phyloP scores from a whole-genome alignment of 1,140 invertebrate species.

The Rhopalosiphum maidis region DNA sequence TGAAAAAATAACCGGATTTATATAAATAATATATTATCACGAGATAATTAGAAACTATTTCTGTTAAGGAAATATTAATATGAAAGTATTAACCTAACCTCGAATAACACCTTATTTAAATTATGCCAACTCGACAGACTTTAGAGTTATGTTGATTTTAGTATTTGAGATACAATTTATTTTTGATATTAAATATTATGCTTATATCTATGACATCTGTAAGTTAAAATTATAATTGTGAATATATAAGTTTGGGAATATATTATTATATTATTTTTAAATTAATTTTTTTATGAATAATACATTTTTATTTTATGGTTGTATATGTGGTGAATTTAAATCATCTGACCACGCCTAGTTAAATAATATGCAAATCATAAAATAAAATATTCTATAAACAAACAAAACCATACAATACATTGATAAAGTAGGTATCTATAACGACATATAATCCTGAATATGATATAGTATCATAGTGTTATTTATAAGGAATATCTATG shows the following conservation, averaged over 20 bases:
- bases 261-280: constrained; percentile 3
- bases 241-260: neutral
- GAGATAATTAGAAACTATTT: neutral
- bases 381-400: neutral
- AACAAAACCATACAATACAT: neutral
- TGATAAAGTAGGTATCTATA: neutral
- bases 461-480: neutral
- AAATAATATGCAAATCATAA: constrained; percentile 6
- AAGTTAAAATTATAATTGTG: neutral
- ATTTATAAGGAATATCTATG: neutral
- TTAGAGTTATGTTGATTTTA: neutral
- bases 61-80: neutral
- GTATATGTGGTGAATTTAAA: neutral
- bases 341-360: neutral
- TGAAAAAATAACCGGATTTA: neutral
- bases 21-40: neutral
- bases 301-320: neutral
- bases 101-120: neutral
- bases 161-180: neutral
- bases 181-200: neutral
- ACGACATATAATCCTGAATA: neutral
- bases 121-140: neutral
- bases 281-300: constrained; percentile 12
- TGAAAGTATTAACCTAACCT: no score
- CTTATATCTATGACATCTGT: neutral